Evolutionary conservation across 2,888 invertebrate genomes (phyloP), one percentile per base, ranked within the genome.

Genomic region (Synanthedon tipuliformis): DNA sequence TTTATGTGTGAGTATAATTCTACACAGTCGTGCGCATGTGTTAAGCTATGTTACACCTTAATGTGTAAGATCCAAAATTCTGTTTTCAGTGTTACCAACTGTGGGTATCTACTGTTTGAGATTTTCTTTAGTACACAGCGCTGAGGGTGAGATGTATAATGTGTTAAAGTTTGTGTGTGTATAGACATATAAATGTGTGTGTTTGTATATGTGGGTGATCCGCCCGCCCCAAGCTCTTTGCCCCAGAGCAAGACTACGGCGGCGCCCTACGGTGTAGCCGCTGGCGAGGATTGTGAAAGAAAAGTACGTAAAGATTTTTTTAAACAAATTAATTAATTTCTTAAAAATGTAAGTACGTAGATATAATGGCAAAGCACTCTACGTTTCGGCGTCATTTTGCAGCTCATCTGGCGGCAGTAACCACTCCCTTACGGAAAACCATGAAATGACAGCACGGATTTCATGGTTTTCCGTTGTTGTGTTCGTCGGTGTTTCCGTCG

Each of bases 211-310:
- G 53, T 67, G 62, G 61, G 67, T 62, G 70, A 61, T 70, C 60
- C 76, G 75, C 74, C 70, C 81, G 82, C 84, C 82, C 76, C 73
- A 74, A 75, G 83, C 79, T 61, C 70, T 65, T 34, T 34, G 34
- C 34, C 34, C 34, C 34, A 34, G 34, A 34, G 65, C 63, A 67
- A 73, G 34, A 34, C 34, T 10, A 34, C 34, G 71, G 68, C 62
- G 67, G 71, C 71, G 79, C 81, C 75, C 72, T 69, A 34, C 66
- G 73, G 81, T 71, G 64, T 61, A 64, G 77, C 78, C 79, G 62
- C 58, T 60, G 75, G 78, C 70, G 56, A 55, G 61, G 54, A 50
- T 41, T 50, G 52, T 40, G 54, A 51, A 5, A 61, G 40, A 69
- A 52, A 71, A 54, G 55, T 58, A 12, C 13, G 75, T 59, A 73